phyloP scores from a whole-genome alignment of 2,797 vertebrate species.

The Ibycter americanus region DNA sequence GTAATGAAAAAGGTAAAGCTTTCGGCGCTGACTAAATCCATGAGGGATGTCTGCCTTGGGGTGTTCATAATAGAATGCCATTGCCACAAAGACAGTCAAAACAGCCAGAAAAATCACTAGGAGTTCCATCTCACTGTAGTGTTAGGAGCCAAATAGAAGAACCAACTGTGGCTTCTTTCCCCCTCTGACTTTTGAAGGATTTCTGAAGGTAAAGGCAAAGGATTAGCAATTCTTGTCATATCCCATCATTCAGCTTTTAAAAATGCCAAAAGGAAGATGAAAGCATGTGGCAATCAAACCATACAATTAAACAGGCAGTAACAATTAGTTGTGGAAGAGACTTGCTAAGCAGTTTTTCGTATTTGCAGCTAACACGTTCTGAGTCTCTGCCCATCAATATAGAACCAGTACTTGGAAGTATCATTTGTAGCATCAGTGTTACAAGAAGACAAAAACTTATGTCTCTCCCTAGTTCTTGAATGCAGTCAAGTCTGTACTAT shows the following conservation, averaged over 20 bases:
- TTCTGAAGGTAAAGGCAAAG: not conserved
- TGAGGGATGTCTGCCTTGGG: slow-evolving; percentile 25
- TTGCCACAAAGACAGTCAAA: not conserved
- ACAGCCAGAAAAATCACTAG: not conserved
- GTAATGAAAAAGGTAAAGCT: not conserved
- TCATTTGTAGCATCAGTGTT: not conserved
- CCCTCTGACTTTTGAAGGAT: not conserved
- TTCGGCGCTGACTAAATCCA: not conserved
- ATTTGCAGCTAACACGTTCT: not conserved
- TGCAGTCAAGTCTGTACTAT: not conserved
- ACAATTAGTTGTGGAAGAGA: not conserved
- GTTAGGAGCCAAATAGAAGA: not conserved
- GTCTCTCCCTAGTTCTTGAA: not conserved
- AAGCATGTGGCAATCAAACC: not conserved
- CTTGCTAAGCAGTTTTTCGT: not conserved
- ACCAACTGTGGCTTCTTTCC: not conserved
- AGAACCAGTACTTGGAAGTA: not conserved
- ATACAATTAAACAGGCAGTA: not conserved
- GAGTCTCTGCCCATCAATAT: not conserved
- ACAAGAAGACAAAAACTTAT: not conserved
- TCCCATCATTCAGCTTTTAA: not conserved
- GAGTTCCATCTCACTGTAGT: not conserved
- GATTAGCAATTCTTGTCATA: not conserved
- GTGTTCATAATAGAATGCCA: slow-evolving; percentile 30
- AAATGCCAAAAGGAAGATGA: not conserved